Evolutionary conservation across 2,888 invertebrate genomes (phyloP).

Genomic region (Allygus modestus): DNA sequence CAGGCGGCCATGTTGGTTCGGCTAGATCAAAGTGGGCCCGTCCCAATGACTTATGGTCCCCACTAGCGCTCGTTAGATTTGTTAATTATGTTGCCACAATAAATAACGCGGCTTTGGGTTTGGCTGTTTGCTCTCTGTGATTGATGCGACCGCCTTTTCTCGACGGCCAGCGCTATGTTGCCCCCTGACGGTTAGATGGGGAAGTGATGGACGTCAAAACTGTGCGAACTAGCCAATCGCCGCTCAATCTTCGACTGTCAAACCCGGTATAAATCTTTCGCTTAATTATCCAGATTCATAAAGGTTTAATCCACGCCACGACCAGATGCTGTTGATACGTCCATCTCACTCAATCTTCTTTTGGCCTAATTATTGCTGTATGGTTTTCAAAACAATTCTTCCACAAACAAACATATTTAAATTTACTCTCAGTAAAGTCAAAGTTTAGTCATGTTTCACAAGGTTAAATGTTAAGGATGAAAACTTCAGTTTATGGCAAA

Average conservation of each 20-base stretch:
- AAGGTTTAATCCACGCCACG: conserved; percentile 2
- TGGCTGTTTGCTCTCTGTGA: conserved; percentile 52
- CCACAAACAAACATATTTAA: too few species aligned
- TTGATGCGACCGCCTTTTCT: conserved; percentile 19
- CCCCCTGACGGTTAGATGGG: background rate
- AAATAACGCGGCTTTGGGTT: conserved; percentile 59
- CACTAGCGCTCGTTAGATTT: conserved; percentile 64
- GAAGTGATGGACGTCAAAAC: background rate
- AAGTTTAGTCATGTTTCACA: too few species aligned
- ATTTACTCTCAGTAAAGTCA: too few species aligned
- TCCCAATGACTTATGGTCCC: conserved; percentile 60
- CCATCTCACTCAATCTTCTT: too few species aligned
- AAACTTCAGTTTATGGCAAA: too few species aligned
- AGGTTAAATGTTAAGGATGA: too few species aligned
- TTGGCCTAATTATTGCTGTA: too few species aligned
- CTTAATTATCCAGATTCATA: background rate
- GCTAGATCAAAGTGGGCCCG: conserved; percentile 52
- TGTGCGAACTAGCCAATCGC: background rate
- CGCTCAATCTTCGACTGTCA: conserved; percentile 34
- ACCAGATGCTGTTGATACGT: too few species aligned
- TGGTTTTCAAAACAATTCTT: too few species aligned
- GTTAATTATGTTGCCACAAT: conserved; percentile 65
- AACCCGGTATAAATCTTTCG: background rate
- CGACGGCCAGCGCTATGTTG: background rate
- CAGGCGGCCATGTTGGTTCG: conserved; percentile 51